Evolutionary conservation across 2,888 invertebrate genomes (phyloP).

Genomic region (Rotaria macrura): DNA sequence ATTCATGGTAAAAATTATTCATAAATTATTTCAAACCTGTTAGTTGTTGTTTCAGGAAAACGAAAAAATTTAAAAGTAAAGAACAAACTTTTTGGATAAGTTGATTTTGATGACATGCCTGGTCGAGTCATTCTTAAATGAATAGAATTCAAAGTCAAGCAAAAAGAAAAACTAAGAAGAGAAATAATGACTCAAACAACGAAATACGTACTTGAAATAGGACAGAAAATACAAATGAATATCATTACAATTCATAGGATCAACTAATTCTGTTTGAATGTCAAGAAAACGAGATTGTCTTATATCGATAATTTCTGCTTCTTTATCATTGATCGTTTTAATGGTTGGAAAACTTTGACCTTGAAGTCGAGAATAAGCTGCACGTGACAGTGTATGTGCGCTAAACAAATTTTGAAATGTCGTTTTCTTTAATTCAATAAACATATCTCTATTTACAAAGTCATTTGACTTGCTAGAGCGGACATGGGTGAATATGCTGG

Average conservation of each 20-base stretch:
- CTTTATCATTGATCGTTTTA: slow-evolving; percentile 47
- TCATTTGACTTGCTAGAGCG: neutral
- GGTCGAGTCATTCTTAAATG: slow-evolving; percentile 15
- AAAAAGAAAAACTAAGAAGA: too few relatives aligned
- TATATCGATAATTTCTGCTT: slow-evolving; percentile 49
- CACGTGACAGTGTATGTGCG: slow-evolving; percentile 44
- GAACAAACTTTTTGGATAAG: slow-evolving; percentile 43
- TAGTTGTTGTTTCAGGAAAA: slow-evolving; percentile 51
- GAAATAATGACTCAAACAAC: too few relatives aligned
- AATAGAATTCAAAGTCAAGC: too few relatives aligned
- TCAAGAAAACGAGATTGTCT: slow-evolving; percentile 36
- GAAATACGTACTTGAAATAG: neutral
- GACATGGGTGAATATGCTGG: slow-evolving; percentile 13
- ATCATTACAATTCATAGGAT: slow-evolving; percentile 50
- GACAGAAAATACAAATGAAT: slow-evolving; percentile 51
- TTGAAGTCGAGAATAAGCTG: slow-evolving; percentile 47
- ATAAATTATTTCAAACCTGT: slow-evolving; percentile 42
- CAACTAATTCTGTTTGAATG: slow-evolving; percentile 44
- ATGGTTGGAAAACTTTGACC: slow-evolving; percentile 47
- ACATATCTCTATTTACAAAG: neutral
- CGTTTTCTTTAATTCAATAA: neutral
- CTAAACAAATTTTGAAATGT: neutral
- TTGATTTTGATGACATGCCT: slow-evolving; percentile 16
- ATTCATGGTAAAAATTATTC: neutral
- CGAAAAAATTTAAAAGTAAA: slow-evolving; percentile 54